Conservation (phyloP, 92 coral and sea anemone species). For the Zoanthus sansibaricus region DNA sequence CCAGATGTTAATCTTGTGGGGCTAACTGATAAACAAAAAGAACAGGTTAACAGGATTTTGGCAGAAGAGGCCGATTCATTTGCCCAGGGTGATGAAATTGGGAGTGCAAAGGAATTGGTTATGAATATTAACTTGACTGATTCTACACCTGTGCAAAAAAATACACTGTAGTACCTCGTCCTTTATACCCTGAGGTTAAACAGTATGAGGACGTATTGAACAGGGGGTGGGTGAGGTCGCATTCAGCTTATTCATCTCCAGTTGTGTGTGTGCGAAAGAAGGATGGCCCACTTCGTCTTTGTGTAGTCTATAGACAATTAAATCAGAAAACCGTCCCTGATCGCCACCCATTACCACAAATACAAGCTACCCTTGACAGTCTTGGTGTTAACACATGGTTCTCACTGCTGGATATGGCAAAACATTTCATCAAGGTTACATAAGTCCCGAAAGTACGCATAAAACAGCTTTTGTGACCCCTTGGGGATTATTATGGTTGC, state of each 20-base stretch:
- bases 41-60: background rate
- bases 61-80: no score
- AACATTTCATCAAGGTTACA: slow-evolving; percentile 74
- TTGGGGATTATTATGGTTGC: slow-evolving; percentile 76
- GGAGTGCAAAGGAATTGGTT: slow-evolving; percentile 32
- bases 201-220: slow-evolving; percentile 40
- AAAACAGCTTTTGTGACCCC: slow-evolving; percentile 77
- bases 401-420: slow-evolving; percentile 67
- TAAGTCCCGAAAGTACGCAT: slow-evolving; percentile 59
- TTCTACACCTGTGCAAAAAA: slow-evolving; percentile 42
- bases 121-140: slow-evolving; percentile 38
- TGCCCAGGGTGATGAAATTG: slow-evolving; percentile 32
- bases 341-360: slow-evolving; percentile 32
- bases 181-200: slow-evolving; percentile 38
- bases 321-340: slow-evolving; percentile 45
- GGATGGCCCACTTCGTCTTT: slow-evolving; percentile 30
- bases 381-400: slow-evolving; percentile 7
- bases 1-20: slow-evolving; percentile 9
- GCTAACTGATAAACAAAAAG: background rate
- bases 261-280: slow-evolving; percentile 50
- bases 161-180: slow-evolving; percentile 41
- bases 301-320: slow-evolving; percentile 42
- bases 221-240: slow-evolving; percentile 37
- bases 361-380: slow-evolving; percentile 17
- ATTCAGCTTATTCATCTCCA: slow-evolving; percentile 41